Percentiles rank a stretch among this genome's conserved stretches.
phyloP scores from a whole-genome alignment of 2,113 vertebrate species.

The Myotis yumanensis region DNA sequence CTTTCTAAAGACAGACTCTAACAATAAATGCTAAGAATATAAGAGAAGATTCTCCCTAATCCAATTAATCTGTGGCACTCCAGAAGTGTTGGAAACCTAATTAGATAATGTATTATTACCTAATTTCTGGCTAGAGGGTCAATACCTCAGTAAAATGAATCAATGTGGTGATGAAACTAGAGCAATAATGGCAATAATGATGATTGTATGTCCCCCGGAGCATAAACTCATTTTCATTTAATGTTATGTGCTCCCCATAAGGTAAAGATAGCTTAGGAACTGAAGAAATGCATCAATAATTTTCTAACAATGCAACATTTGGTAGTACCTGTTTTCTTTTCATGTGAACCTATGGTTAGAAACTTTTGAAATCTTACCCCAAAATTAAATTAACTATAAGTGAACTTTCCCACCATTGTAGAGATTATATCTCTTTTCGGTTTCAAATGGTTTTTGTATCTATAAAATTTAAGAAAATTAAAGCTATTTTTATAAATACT shows the following conservation, averaged over 20 bases:
- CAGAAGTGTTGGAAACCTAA: constrained; percentile 21
- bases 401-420: constrained; percentile 5
- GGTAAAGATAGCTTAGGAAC: not conserved
- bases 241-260: not conserved
- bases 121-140: not conserved
- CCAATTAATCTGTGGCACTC: constrained; percentile 7
- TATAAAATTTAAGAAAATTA: constrained; percentile 31
- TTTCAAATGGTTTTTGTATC: not conserved
- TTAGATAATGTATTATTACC: not conserved
- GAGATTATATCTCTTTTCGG: not conserved
- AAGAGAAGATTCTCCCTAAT: not conserved
- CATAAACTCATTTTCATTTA: constrained; percentile 34
- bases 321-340: constrained; percentile 34
- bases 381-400: constrained; percentile 36
- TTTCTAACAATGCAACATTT: not conserved
- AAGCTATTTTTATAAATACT: constrained; percentile 16
- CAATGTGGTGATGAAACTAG: not conserved
- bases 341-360: not conserved
- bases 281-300: not conserved
- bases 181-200: not conserved
- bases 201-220: not conserved
- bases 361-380: not conserved
- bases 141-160: constrained; percentile 34
- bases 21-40: constrained; percentile 31
- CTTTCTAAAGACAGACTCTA: not conserved